Conservation (phyloP, 1,140 invertebrate species). For the Oppia nitens region DNA sequence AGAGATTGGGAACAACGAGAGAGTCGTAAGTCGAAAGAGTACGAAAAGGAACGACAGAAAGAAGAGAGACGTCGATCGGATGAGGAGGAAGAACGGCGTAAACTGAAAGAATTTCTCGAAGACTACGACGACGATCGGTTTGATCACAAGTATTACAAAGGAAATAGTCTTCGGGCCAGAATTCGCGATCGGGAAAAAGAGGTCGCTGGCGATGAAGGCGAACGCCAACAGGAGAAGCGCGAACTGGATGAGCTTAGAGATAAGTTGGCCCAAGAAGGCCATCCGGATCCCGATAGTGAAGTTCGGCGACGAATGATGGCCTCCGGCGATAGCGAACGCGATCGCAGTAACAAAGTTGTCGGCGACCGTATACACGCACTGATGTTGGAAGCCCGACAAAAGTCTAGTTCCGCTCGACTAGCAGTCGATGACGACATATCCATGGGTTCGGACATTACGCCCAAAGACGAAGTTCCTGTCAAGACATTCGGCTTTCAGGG, state of each 20-base stretch:
- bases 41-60: constrained; percentile 72
- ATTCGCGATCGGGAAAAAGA: constrained; percentile 76
- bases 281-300: constrained; percentile 61
- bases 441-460: background rate
- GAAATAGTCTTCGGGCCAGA: constrained; percentile 67
- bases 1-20: constrained; percentile 85
- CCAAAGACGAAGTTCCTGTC: constrained; percentile 3
- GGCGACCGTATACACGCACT: constrained; percentile 7
- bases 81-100: constrained; percentile 67
- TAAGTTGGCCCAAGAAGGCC: constrained; percentile 59
- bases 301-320: constrained; percentile 36
- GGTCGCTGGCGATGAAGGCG: constrained; percentile 70
- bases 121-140: constrained; percentile 96
- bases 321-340: background rate
- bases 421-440: constrained; percentile 4
- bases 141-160: constrained; percentile 61
- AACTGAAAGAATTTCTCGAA: constrained; percentile 90
- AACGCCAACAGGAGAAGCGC: constrained; percentile 71
- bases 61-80: constrained; percentile 66
- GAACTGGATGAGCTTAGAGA: constrained; percentile 75
- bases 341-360: constrained; percentile 1
- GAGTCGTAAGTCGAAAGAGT: constrained; percentile 75
- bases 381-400: constrained; percentile 5
- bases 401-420: background rate
- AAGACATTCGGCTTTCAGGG: constrained; percentile 15